These are phyloP conservation scores for Porites lutea DNA, from an alignment of 64 coral and sea anemone species.

Conservation along the genomic window DNA sequence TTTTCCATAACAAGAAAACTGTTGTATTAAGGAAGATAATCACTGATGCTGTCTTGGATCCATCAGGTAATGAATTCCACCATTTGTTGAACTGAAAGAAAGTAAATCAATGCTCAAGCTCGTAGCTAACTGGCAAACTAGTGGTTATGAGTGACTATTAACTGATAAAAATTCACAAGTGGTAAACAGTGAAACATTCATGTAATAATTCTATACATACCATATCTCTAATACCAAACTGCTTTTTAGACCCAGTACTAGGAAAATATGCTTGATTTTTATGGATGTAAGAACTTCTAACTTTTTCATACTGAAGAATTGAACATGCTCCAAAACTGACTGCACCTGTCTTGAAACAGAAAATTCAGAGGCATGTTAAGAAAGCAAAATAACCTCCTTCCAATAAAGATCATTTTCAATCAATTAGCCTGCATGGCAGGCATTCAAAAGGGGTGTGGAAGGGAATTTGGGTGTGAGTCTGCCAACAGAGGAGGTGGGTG, in stretches of 20 bases:
- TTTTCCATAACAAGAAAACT: slow-evolving; percentile 80
- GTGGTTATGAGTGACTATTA: too few species aligned
- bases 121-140: neutral
- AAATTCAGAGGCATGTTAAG: neutral
- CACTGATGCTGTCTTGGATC: slow-evolving; percentile 81
- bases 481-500: too few species aligned
- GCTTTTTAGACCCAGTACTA: slow-evolving; percentile 45
- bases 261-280: slow-evolving; percentile 20
- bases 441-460: too few species aligned
- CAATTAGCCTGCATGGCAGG: too few species aligned
- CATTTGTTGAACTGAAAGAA: slow-evolving; percentile 76
- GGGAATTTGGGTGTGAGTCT: too few species aligned
- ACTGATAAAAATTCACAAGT: too few species aligned
- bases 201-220: slow-evolving; percentile 25
- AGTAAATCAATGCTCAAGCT: neutral
- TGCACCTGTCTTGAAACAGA: slow-evolving; percentile 45
- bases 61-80: slow-evolving; percentile 90
- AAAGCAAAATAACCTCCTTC: neutral
- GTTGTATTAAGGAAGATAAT: slow-evolving; percentile 88
- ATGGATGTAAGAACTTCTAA: slow-evolving; percentile 53
- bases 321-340: slow-evolving; percentile 68
- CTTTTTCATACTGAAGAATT: slow-evolving; percentile 88
- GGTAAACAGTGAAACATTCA: too few species aligned
- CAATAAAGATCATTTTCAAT: neutral
- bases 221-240: slow-evolving; percentile 75